Conservation (phyloP, 2,888 invertebrate genomes). For the Drosophila nigritarsus region DNA sequence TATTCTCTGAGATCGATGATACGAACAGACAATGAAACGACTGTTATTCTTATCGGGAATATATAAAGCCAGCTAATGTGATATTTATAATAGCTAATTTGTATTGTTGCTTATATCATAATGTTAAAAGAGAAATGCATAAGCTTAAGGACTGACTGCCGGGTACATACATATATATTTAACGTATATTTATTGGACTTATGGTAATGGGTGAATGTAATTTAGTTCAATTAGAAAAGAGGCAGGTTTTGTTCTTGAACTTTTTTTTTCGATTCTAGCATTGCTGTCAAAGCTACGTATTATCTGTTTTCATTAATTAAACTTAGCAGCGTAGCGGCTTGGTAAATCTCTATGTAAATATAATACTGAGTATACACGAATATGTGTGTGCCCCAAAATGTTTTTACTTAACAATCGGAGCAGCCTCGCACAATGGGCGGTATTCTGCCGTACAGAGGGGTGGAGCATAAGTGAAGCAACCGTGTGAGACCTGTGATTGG, state of each 20-base stretch:
- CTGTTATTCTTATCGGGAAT: neutral
- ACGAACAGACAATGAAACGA: neutral
- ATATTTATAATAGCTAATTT: neutral
- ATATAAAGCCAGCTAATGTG: neutral
- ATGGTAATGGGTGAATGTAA: neutral
- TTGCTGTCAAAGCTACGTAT: neutral
- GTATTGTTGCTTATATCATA: neutral
- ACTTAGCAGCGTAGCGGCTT: neutral
- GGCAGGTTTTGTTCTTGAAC: neutral
- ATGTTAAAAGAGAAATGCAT: neutral
- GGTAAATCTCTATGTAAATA: neutral
- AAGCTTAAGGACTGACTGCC: neutral
- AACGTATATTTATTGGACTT: neutral
- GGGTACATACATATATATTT: neutral
- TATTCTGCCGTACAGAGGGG: neutral
- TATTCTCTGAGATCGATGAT: neutral
- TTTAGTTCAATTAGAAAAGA: constrained; percentile 3
- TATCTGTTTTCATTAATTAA: constrained; percentile 6
- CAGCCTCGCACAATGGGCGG: constrained; percentile 8
- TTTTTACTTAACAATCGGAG: constrained; percentile 1
- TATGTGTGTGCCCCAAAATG: constrained; percentile 1
- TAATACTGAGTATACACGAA: neutral
- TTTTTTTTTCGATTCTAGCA: neutral
- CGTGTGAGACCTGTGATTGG: constrained; percentile 17
- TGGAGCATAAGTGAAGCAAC: constrained; percentile 15